These are phyloP conservation scores for Orbicella faveolata DNA, from an alignment of 64 coral and sea anemone genomes.

Conservation along the genomic window DNA sequence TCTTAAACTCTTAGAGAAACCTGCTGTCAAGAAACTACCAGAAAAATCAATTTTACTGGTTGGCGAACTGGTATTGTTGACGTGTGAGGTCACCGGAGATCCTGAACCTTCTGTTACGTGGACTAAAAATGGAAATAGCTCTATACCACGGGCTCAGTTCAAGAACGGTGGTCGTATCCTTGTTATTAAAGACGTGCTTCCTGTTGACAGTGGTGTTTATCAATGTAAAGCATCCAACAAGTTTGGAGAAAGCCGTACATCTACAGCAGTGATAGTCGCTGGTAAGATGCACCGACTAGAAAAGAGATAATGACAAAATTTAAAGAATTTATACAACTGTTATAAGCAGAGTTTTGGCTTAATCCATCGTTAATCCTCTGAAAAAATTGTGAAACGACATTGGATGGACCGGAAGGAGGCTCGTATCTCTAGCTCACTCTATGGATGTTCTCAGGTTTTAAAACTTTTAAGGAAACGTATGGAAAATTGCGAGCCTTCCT, in stretches of 20 bases:
- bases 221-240: background rate
- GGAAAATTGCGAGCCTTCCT: no score
- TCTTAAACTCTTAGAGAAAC: background rate
- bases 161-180: background rate
- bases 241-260: background rate
- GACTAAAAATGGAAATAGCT: background rate
- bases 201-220: background rate
- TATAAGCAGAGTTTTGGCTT: no score
- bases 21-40: background rate
- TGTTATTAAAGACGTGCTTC: background rate
- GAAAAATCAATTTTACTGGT: background rate
- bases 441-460: no score
- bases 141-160: background rate
- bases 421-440: no score
- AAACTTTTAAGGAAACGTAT: no score
- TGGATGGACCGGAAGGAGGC: no score
- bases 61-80: background rate
- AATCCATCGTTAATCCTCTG: no score
- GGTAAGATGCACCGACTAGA: background rate
- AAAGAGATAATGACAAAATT: no score
- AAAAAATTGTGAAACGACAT: no score
- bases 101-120: background rate
- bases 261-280: background rate
- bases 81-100: slow-evolving; percentile 2
- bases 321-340: no score